Evolutionary conservation across 2,888 invertebrate genomes (phyloP).

Genomic region (Chydorus sphaericus): DNA sequence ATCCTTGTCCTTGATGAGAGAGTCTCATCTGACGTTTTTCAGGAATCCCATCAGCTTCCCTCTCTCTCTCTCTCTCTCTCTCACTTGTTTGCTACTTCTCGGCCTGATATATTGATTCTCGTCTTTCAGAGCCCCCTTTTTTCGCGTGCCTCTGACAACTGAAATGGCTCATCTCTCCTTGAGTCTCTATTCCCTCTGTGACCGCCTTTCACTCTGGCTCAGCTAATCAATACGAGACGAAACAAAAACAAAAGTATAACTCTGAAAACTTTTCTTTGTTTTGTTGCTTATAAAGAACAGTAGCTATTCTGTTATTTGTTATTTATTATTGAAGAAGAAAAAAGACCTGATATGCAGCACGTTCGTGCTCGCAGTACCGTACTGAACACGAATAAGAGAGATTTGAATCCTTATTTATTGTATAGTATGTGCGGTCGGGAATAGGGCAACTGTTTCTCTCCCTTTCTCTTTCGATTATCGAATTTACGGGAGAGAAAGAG

Average conservation of each 20-base stretch:
- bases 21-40: neutral
- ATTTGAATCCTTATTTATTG: neutral
- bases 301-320: no score
- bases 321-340: no score
- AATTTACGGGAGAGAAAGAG: neutral
- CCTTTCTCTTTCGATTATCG: neutral
- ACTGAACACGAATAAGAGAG: neutral
- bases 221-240: neutral
- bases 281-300: neutral
- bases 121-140: no score
- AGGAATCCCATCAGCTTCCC: neutral
- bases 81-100: neutral
- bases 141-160: neutral
- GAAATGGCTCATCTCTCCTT: neutral
- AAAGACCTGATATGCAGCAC: no score
- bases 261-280: no score
- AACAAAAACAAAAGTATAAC: neutral
- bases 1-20: neutral
- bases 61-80: neutral
- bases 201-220: neutral
- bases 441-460: neutral
- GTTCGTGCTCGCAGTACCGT: neutral
- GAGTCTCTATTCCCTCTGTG: neutral
- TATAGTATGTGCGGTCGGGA: neutral
- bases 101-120: no score